phyloP scores from a whole-genome alignment of 2,888 invertebrate species.

The Hipparchia semele region DNA sequence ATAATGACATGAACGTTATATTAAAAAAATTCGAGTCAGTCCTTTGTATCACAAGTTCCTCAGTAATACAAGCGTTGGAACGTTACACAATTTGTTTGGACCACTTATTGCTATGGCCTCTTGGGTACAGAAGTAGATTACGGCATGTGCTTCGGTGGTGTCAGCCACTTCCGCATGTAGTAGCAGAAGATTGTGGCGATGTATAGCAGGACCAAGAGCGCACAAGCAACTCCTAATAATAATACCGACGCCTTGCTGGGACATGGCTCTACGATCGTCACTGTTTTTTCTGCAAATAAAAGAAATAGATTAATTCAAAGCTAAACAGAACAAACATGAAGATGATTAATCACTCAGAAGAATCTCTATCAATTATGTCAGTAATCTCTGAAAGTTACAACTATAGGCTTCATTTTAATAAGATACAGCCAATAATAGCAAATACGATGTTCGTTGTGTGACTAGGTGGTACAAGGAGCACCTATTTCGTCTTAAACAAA shows the following conservation, averaged over 20 bases:
- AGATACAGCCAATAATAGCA: too few relatives aligned
- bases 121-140: constrained; percentile 49
- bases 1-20: constrained; percentile 41
- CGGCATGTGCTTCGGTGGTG: constrained; percentile 91
- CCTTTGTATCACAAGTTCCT: constrained; percentile 75
- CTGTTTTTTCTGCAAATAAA: constrained; percentile 89
- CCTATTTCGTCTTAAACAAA: too few relatives aligned
- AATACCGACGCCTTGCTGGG: constrained; percentile 96
- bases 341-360: too few relatives aligned
- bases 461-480: too few relatives aligned
- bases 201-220: constrained; percentile 93
- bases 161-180: constrained; percentile 96
- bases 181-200: constrained; percentile 96
- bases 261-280: constrained; percentile 95
- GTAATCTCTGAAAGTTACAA: too few relatives aligned
- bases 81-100: constrained; percentile 37
- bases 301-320: neutral
- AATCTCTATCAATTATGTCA: too few relatives aligned
- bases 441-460: too few relatives aligned
- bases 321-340: too few relatives aligned
- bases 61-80: constrained; percentile 44
- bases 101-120: constrained; percentile 41
- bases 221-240: constrained; percentile 95
- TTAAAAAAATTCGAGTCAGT: constrained; percentile 57
- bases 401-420: too few relatives aligned